Evolutionary conservation across 1,140 invertebrate genomes (phyloP).

Genomic region (Drosophila littoralis): DNA sequence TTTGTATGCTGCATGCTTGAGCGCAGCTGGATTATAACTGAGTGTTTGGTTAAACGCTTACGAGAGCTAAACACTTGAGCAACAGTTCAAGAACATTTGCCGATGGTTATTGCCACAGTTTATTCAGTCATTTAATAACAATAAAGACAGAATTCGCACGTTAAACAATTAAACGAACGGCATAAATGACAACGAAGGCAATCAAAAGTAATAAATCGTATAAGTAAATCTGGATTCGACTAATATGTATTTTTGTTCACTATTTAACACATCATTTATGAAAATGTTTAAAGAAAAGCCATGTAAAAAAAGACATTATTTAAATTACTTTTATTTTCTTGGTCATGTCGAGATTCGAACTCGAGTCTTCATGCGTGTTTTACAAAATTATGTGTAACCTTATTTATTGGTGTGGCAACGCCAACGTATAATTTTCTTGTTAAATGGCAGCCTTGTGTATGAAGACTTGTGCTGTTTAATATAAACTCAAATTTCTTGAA

Average conservation of each 20-base stretch:
- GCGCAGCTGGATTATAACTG: constrained; percentile 14
- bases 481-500: too few relatives aligned
- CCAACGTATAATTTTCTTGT: neutral
- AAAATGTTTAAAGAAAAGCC: neutral
- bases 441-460: neutral
- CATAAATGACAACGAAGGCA: neutral
- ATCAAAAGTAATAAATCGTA: neutral
- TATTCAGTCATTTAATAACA: constrained; percentile 25
- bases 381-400: neutral
- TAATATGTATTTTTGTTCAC: neutral
- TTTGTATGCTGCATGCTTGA: constrained; percentile 46
- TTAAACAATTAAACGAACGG: constrained; percentile 8
- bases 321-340: neutral
- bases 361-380: neutral
- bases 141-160: constrained; percentile 12
- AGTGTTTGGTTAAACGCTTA: constrained; percentile 51
- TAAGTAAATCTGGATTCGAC: neutral
- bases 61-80: constrained; percentile 52
- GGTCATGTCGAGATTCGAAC: neutral
- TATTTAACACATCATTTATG: neutral
- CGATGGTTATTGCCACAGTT: constrained; percentile 74
- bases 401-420: neutral
- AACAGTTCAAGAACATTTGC: constrained; percentile 64
- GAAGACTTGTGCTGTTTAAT: too few relatives aligned
- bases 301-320: neutral